Evolutionary conservation across 2,113 vertebrate species (phyloP).

Genomic region (Thinocorus orbignyianus): DNA sequence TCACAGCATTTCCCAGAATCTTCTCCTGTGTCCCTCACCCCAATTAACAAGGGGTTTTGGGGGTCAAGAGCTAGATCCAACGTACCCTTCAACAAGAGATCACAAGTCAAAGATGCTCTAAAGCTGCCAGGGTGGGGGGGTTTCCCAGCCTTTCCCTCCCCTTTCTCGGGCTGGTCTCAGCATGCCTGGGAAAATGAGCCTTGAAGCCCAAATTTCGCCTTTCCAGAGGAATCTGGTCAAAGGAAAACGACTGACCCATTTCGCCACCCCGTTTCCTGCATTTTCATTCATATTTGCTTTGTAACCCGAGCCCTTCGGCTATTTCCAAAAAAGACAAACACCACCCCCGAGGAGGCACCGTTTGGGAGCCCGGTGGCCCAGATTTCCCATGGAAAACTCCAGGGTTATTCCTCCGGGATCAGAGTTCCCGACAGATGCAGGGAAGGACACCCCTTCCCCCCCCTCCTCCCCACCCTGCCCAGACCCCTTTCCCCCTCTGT

Average conservation of each 20-base stretch:
- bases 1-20: not conserved
- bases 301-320: not conserved
- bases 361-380: not conserved
- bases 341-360: not conserved
- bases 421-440: not conserved
- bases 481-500: not conserved
- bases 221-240: not conserved
- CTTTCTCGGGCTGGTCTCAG: accelerated
- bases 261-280: not conserved
- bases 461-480: too few relatives aligned
- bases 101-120: not conserved
- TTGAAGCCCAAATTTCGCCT: not conserved
- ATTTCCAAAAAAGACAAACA: not conserved
- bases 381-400: not conserved
- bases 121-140: not conserved
- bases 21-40: not conserved
- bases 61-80: not conserved
- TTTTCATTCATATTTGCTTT: not conserved
- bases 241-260: not conserved
- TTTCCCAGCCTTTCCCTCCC: not conserved
- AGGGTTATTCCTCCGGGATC: accelerated
- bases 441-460: not conserved
- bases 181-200: not conserved
- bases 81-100: too few relatives aligned
- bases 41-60: accelerated